phyloP scores from a whole-genome alignment of 2,888 invertebrate species.

The Parthenolecanium corni region DNA sequence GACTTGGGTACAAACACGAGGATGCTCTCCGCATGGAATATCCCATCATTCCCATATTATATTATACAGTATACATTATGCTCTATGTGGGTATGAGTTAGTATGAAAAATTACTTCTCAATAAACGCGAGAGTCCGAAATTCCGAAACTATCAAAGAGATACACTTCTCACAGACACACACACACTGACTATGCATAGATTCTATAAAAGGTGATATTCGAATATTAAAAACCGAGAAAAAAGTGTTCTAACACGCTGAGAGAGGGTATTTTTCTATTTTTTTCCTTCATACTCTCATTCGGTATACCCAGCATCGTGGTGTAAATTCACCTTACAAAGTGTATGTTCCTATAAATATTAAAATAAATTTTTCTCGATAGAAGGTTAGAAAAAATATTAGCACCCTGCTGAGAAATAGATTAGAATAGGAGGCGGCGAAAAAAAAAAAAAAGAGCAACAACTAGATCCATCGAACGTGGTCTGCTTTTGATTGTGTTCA shows the following conservation, averaged over 20 bases:
- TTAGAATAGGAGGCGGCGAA: neutral
- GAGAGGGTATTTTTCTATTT: neutral
- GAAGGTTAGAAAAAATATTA: conserved; percentile 1
- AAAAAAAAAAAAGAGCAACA: neutral
- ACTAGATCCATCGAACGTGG: neutral
- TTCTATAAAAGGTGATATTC: neutral
- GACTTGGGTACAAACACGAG: too few species aligned
- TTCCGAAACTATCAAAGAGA: too few species aligned
- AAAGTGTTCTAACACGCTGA: neutral
- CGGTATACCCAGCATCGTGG: neutral
- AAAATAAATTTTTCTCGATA: neutral
- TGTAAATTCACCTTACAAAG: neutral
- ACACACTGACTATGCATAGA: neutral
- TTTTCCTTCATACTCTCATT: neutral
- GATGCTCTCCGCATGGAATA: too few species aligned
- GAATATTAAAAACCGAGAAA: conserved; percentile 4
- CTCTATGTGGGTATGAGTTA: too few species aligned
- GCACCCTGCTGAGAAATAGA: conserved; percentile 4
- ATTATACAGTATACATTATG: too few species aligned
- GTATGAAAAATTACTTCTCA: conserved; percentile 1
- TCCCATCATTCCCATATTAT: too few species aligned
- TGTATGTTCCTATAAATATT: neutral
- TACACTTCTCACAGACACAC: too few species aligned
- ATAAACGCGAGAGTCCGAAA: neutral
- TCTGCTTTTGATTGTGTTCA: neutral